Base-by-base conservation (phyloP, 2,888 invertebrate species). In the Metallyticus violacea region DNA sequence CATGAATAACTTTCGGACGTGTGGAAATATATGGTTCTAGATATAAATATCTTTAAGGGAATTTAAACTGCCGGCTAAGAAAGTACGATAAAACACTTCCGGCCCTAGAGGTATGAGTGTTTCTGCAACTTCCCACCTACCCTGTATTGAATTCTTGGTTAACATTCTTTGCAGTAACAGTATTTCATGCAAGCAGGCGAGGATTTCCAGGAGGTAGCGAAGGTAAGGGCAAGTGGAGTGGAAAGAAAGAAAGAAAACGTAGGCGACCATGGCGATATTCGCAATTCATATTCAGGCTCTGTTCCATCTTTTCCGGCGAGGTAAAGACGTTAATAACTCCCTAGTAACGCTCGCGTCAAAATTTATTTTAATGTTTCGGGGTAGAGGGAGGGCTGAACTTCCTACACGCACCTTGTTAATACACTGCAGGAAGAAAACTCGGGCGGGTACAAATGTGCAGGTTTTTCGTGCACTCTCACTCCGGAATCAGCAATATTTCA, bases 281-380 rank as follows among this genome's bases (percentile, higher is more conserved):
- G 29, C 77, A 77, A 77, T 83, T 83, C 83, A 83, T 83, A 83
- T 83, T 83, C 83, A 83, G 29, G 83, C 28, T 77, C 15, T 77
- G 83, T 83, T 83, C 83, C 77, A 77, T 83, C 83, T 83, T 83
- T 83, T 83, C 83, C 83, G 83, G 83, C 83, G 83, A 83, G 83
- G 83, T 77, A 83, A 83, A 83, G 83, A 83, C 40, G 83, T 83
- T 83, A 83, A 83, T 83, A 83, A 83, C 77, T 83, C 83, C 15
- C 27, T 27, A n/a, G n/a, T 83, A 83, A 83, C 83, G 83, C 77
- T 83, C 83, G 77, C 83, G 83, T 83, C 83, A 28, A 83, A 83
- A 83, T 83, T 83, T 83, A 77, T 83, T 83, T 83, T 83, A 83
- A 83, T 83, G 83, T 40, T 62, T 22, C 26, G 76, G 26, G n/a